A percentile compares a stretch with the other conserved stretches of the same genome.
Evolutionary conservation across 2,113 vertebrate genomes (phyloP).

Genomic region (Monarcha castaneiventris): DNA sequence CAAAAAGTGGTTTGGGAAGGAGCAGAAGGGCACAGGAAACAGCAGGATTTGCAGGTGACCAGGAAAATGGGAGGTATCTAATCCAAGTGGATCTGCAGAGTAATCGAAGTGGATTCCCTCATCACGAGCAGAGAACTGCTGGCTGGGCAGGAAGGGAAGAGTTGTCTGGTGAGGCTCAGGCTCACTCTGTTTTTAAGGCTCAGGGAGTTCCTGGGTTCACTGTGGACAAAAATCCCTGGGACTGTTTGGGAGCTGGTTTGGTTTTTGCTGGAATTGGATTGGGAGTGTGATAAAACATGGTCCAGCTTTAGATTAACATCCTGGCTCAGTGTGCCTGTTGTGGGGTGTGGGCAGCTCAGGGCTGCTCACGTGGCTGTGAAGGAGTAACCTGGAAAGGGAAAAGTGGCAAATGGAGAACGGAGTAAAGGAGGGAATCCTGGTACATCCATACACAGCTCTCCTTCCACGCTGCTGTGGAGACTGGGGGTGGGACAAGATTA

Average conservation of each 20-base stretch:
- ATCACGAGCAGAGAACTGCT: not conserved
- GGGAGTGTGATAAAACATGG: not conserved
- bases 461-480: not conserved
- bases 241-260: not conserved
- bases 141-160: not conserved
- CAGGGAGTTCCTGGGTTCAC: not conserved
- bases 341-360: not conserved
- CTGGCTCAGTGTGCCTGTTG: not conserved
- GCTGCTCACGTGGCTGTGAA: rapidly evolving
- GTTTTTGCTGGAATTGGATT: not conserved
- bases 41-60: not conserved
- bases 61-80: not conserved
- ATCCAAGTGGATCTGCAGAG: not conserved
- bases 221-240: not conserved
- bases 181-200: not conserved
- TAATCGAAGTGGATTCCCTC: not conserved
- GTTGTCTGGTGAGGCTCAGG: not conserved
- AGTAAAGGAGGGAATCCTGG: not conserved
- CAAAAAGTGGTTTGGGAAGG: not conserved
- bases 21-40: not conserved
- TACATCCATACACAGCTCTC: not conserved
- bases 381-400: not conserved
- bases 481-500: not conserved
- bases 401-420: not conserved
- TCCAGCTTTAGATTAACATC: not conserved